phyloP scores from a whole-genome alignment of 2,113 vertebrate species.

The Genyomyrus donnyi region DNA sequence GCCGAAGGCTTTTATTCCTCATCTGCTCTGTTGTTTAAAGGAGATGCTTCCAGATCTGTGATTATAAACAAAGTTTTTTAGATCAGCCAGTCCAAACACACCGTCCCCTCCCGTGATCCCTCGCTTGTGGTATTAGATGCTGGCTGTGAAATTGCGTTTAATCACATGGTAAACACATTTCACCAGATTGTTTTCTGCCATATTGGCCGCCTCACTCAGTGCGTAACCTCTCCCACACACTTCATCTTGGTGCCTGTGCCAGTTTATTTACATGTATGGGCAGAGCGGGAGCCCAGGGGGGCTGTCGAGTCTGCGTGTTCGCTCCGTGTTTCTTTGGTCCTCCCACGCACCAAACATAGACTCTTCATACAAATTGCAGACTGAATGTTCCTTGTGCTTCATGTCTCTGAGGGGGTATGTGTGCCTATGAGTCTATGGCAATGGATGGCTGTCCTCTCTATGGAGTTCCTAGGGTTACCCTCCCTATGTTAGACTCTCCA shows the following conservation, averaged over 20 bases:
- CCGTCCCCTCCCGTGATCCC: background rate
- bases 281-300: background rate
- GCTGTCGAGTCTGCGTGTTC: background rate
- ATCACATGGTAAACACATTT: background rate
- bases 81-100: background rate
- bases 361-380: background rate
- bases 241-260: background rate
- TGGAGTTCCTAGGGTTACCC: background rate
- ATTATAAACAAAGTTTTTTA: background rate
- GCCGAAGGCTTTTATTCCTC: background rate
- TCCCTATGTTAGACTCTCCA: background rate
- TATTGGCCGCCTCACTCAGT: background rate
- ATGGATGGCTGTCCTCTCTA: background rate
- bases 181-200: background rate
- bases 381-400: background rate
- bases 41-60: background rate
- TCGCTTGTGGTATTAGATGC: background rate
- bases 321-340: background rate
- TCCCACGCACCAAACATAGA: background rate
- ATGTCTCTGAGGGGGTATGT: background rate
- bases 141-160: background rate
- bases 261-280: background rate
- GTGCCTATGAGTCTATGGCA: background rate
- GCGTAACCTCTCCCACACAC: background rate
- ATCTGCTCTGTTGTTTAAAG: background rate